Evolutionary conservation across 2,113 vertebrate species (phyloP).

Genomic region (Syrrhaptes paradoxus): DNA sequence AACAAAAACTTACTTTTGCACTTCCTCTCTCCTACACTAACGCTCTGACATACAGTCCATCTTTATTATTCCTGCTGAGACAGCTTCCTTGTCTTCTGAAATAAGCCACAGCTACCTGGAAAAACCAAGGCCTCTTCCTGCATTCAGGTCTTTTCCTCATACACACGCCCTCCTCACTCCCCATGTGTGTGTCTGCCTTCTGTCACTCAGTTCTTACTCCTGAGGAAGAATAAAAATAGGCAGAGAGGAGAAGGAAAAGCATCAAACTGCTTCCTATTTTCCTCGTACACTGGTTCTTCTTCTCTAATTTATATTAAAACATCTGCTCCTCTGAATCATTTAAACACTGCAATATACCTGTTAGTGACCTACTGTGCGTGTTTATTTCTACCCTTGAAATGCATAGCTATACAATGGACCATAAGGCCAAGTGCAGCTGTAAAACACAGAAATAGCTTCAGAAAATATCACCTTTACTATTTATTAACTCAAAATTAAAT

Average conservation of each 20-base stretch:
- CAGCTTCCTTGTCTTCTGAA: neutral
- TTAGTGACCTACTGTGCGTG: neutral
- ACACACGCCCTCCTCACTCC: fast-evolving
- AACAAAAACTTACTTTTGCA: constrained; percentile 28
- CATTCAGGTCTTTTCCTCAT: neutral
- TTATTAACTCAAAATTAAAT: neutral
- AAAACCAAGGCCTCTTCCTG: neutral
- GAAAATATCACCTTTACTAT: neutral
- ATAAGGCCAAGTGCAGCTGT: neutral
- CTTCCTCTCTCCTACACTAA: neutral
- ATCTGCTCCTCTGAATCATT: neutral
- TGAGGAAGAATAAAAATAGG: neutral
- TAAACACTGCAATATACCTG: neutral
- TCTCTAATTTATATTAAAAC: neutral
- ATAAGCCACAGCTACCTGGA: neutral
- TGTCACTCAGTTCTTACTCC: neutral
- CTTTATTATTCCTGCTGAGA: neutral
- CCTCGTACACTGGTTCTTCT: neutral
- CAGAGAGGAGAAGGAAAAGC: neutral
- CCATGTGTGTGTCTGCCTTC: neutral
- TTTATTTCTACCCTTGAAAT: neutral
- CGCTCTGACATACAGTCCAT: neutral
- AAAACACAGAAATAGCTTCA: neutral
- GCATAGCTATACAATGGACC: neutral
- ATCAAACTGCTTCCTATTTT: neutral